Percentiles rank a stretch among this genome's conserved stretches.
Conservation (phyloP, 2,113 vertebrate genomes). For the Coregonus clupeaformis region DNA sequence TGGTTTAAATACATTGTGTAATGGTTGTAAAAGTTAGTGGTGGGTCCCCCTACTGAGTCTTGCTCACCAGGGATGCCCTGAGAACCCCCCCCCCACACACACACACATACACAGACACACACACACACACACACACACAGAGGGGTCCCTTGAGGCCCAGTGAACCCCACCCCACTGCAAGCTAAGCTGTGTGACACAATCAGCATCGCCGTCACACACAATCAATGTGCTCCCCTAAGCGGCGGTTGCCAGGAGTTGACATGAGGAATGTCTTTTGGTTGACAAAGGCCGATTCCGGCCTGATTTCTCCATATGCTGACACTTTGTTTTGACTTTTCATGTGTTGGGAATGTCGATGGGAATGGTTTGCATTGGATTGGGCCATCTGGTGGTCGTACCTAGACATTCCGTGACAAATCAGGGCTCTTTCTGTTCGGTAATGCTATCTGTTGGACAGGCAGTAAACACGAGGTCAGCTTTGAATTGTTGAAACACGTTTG, state of each 20-base stretch:
- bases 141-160: not conserved
- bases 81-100: conserved; percentile 13
- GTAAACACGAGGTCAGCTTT: not conserved
- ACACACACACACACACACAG: too few relatives aligned
- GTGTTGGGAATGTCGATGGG: conserved; percentile 36
- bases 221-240: conserved; percentile 73
- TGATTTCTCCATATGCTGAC: conserved; percentile 71
- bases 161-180: conserved; percentile 49
- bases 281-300: conserved; percentile 76
- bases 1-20: conserved; percentile 19
- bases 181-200: conserved; percentile 59
- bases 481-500: too few relatives aligned
- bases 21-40: conserved; percentile 17
- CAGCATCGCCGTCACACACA: conserved; percentile 70
- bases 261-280: conserved; percentile 78
- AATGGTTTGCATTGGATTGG: conserved; percentile 33
- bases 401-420: not conserved
- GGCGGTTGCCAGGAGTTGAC: conserved; percentile 79
- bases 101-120: too few relatives aligned
- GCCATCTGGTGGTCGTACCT: conserved; percentile 6
- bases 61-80: conserved; percentile 34
- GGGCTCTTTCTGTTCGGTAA: not conserved
- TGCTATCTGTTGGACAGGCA: not conserved
- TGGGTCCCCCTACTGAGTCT: conserved; percentile 42
- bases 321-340: conserved; percentile 63